Base-by-base conservation (phyloP, 2,888 invertebrate species). In the Pogonocherus hispidulus region DNA sequence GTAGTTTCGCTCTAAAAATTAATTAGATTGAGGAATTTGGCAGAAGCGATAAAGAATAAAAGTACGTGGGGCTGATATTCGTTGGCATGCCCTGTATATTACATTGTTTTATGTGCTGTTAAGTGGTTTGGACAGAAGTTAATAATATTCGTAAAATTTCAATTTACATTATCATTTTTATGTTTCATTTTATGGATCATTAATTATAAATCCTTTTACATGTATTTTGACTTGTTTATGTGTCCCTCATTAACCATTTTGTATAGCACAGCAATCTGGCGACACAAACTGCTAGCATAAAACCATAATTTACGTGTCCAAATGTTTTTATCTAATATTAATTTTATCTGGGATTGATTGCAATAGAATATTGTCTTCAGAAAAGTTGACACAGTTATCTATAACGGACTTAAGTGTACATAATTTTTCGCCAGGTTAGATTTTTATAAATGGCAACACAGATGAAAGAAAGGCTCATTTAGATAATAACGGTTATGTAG, bases 151-250 rank as follows among this genome's bases (percentile, higher is more conserved):
- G 41, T 41, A 14, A 41, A n/a, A 41, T n/a, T n/a, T 41, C 14
- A 41, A 27, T 22, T 27, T 14, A 44, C 41, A 56, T 19, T 22
- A 41, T 56, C 20, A 18, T 8, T 55, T 22, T 22, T 22, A 56
- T 56, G 56, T 56, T 44, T 44, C 20, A 20, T 56, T 37, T 55
- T 56, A 56, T 22, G 11, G 0, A 11, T 41, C 56, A 56, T 56
- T 56, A 56, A 56, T 56, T 41, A 56, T 41, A 22, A 41, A 56
- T 35, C n/a, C 44, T 22, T 18, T 32, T 37, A 22, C 14, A 56
- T 19, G 11, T 41, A 37, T 11, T 22, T 14, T 32, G 11, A 20
- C 41, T 41, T 56, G 56, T 56, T 35, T 22, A 41, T 5, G 2
- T 22, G 41, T 19, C 32, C 41, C n/a, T 19, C 41, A 37, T 56